A percentile compares a stretch with the other conserved stretches of the same genome.
phyloP scores from a whole-genome alignment of 2,113 vertebrate species.

The Atlantisia rogersi region DNA sequence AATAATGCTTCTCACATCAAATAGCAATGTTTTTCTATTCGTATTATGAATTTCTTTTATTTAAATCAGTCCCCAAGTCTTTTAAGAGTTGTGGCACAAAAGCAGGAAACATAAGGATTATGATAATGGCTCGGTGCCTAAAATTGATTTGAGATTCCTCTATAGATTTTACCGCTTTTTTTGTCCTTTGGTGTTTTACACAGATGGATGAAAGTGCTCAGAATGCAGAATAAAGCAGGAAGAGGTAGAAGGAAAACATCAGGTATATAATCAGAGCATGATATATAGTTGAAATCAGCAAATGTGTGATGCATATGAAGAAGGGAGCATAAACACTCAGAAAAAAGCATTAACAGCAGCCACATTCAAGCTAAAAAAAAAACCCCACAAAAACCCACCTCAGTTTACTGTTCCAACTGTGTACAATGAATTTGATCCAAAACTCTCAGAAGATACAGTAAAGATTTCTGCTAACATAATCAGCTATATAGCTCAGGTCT shows the following conservation, averaged over 20 bases:
- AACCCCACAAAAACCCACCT: too few species aligned
- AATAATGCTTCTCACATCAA: not conserved
- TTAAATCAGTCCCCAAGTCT: not conserved
- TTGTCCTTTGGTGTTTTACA: not conserved
- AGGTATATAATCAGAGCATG: not conserved
- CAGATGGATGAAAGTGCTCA: not conserved
- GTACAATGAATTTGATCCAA: not conserved
- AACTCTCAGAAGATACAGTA: not conserved
- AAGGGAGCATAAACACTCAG: not conserved
- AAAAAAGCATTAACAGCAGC: not conserved
- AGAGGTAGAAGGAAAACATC: not conserved
- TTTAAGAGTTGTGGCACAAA: not conserved
- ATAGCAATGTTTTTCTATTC: not conserved
- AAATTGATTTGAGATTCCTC: not conserved
- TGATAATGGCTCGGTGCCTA: not conserved
- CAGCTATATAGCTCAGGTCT: not conserved
- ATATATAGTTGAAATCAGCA: not conserved
- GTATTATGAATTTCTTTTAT: not conserved
- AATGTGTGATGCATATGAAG: not conserved
- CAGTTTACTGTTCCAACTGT: not conserved
- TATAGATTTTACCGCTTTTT: not conserved
- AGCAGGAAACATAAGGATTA: not conserved
- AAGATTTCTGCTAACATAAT: not conserved
- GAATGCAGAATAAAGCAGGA: not conserved
- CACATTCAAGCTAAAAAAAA: not conserved